phyloP scores from a whole-genome alignment of 2,113 vertebrate genomes.

The Abramis brama region DNA sequence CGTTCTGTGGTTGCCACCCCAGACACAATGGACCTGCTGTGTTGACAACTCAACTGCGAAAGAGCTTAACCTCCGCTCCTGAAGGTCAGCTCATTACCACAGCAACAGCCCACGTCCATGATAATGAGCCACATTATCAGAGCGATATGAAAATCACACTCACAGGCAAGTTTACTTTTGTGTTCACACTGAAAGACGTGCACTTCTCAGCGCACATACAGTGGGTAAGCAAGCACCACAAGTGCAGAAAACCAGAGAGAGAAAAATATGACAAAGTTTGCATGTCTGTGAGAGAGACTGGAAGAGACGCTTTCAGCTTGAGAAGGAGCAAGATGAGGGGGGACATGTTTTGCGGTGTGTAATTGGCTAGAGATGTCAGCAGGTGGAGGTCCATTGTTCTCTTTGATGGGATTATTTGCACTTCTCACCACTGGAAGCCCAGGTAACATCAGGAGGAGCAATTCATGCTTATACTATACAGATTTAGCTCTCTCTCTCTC shows the following conservation, averaged over 20 bases:
- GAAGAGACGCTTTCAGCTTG: neutral
- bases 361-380: conserved; percentile 68
- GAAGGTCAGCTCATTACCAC: conserved; percentile 74
- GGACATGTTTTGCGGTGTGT: conserved; percentile 67
- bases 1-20: conserved; percentile 57
- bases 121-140: conserved; percentile 63
- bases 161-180: neutral
- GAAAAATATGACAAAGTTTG: conserved; percentile 5
- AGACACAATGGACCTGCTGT: conserved; percentile 76
- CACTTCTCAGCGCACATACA: neutral
- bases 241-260: neutral
- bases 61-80: conserved; percentile 76
- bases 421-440: conserved; percentile 71
- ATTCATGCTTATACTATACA: conserved; percentile 70
- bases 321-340: conserved; percentile 24
- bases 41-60: conserved; percentile 81
- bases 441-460: conserved; percentile 76
- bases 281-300: neutral
- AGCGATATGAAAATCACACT: conserved; percentile 53
- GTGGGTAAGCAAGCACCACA: neutral
- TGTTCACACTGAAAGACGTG: neutral
- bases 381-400: conserved; percentile 80
- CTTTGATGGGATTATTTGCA: conserved; percentile 82
- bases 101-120: conserved; percentile 61
- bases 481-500: conserved; percentile 69